A percentile compares a stretch with the other conserved stretches of the same genome.
Conservation (phyloP, 2,113 vertebrate species). For the Hippolais icterina region DNA sequence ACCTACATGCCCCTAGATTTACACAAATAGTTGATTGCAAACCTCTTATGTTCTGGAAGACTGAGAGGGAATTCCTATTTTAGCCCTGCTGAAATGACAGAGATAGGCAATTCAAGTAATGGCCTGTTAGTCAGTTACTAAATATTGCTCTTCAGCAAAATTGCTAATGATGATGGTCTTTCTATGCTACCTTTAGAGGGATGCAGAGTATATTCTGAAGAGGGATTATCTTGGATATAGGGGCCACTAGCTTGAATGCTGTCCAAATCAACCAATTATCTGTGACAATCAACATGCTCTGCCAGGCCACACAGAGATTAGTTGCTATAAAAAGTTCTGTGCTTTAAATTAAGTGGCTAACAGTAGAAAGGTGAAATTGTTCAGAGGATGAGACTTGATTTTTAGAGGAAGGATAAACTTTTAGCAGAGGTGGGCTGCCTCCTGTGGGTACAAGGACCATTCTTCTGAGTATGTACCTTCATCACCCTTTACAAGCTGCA, state of each 20-base stretch:
- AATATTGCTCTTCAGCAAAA: slow-evolving; percentile 53
- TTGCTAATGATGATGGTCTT: slow-evolving; percentile 36
- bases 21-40: neutral
- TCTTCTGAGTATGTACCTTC: neutral
- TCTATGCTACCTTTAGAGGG: slow-evolving; percentile 18
- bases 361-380: neutral
- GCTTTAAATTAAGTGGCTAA: slow-evolving; percentile 41
- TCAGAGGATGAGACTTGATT: neutral
- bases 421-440: neutral
- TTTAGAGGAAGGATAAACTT: slow-evolving; percentile 40
- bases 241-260: slow-evolving; percentile 23
- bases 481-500: neutral
- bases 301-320: slow-evolving; percentile 20
- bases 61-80: slow-evolving; percentile 8
- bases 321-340: neutral
- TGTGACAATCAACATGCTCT: slow-evolving; percentile 35
- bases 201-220: slow-evolving; percentile 17
- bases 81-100: slow-evolving; percentile 2
- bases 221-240: slow-evolving; percentile 18
- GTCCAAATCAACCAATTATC: slow-evolving; percentile 53
- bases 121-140: slow-evolving; percentile 20
- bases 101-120: slow-evolving; percentile 50
- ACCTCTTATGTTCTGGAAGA: neutral
- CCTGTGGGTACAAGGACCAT: neutral
- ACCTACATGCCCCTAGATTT: neutral